Evolutionary conservation across 2,797 vertebrate species (phyloP).

Genomic region (Enteromius paludinosus): DNA sequence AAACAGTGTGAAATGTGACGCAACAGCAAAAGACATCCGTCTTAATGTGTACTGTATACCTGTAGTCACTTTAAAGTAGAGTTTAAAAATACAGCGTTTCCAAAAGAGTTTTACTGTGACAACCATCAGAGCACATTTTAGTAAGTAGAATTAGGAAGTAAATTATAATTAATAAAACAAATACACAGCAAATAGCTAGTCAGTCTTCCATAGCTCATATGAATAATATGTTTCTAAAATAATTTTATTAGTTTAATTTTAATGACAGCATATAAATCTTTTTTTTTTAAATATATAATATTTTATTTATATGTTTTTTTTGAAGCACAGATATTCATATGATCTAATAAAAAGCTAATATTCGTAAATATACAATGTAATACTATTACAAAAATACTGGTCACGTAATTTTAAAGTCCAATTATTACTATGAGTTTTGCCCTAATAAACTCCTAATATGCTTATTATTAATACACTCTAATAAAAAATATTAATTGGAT

Average conservation of each 20-base stretch:
- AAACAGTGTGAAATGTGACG: conserved; percentile 19
- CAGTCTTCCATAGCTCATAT: neutral
- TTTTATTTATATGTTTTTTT: neutral
- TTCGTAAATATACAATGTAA: neutral
- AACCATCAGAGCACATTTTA: neutral
- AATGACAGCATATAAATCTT: neutral
- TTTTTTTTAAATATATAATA: neutral
- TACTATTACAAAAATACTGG: neutral
- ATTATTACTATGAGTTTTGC: neutral
- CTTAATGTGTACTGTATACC: neutral
- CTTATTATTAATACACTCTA: neutral
- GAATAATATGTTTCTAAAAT: neutral
- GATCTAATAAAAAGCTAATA: neutral
- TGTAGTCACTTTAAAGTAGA: neutral
- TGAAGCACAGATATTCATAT: neutral
- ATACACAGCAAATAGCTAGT: neutral
- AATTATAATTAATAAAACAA: conserved; percentile 4
- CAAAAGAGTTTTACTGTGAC: neutral
- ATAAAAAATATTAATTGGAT: no score
- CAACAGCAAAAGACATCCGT: neutral
- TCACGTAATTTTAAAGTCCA: neutral
- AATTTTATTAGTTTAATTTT: neutral
- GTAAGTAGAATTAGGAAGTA: no score
- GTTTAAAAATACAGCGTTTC: neutral
- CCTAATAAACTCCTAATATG: neutral